phyloP scores from a whole-genome alignment of 2,888 invertebrate genomes.

The Alentia gelatinosa region DNA sequence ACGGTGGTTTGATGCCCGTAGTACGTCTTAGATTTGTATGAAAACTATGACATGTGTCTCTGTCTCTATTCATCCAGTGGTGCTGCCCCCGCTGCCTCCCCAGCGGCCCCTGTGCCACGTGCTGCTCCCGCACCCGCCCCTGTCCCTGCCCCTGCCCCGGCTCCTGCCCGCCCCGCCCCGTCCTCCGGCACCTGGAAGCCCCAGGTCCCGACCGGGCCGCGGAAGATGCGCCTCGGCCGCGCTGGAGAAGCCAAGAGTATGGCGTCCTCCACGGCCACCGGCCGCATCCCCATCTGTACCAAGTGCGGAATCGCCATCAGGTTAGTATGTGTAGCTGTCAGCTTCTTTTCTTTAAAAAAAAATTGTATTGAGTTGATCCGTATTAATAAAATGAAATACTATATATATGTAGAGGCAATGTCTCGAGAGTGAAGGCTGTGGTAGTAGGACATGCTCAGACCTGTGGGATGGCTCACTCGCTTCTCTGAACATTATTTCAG shows the following conservation, averaged over 20 bases:
- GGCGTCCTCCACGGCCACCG: slow-evolving; percentile 54
- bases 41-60: no score
- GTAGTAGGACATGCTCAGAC: no score
- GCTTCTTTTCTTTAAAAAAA: background rate
- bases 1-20: no score
- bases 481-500: no score
- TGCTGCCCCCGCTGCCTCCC: slow-evolving; percentile 36
- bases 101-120: slow-evolving; percentile 43
- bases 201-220: slow-evolving; percentile 62
- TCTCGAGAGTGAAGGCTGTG: no score
- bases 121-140: slow-evolving; percentile 44
- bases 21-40: no score
- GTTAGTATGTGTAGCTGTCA: slow-evolving; percentile 56
- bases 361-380: no score
- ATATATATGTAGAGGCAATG: no score
- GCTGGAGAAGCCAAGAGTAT: slow-evolving; percentile 65
- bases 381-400: no score
- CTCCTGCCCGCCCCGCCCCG: slow-evolving; percentile 38
- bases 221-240: slow-evolving; percentile 65
- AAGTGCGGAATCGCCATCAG: slow-evolving; percentile 64
- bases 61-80: background rate
- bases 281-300: slow-evolving; percentile 65
- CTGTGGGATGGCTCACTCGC: no score
- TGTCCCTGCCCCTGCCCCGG: slow-evolving; percentile 54
- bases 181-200: slow-evolving; percentile 62